Percentiles rank a stretch among this genome's conserved stretches.
Evolutionary conservation across 2,113 vertebrate genomes (phyloP).

Genomic region (Grallaria varia): DNA sequence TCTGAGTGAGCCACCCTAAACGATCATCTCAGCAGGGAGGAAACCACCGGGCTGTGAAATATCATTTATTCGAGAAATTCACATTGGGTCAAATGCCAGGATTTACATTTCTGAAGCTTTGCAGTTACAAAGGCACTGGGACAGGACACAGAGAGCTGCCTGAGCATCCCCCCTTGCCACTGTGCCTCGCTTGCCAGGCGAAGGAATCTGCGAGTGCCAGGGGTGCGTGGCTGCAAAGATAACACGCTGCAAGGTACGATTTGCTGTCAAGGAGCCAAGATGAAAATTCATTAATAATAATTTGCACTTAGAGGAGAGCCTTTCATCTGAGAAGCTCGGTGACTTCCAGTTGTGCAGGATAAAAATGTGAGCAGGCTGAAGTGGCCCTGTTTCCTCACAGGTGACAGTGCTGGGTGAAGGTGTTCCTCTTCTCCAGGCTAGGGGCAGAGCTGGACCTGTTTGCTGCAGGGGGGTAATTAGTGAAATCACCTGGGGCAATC

Average conservation of each 20-base stretch:
- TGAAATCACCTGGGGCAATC: background rate
- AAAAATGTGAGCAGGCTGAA: background rate
- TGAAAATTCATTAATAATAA: constrained; percentile 11
- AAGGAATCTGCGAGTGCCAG: background rate
- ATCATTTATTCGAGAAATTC: constrained; percentile 33
- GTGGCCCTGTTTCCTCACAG: background rate
- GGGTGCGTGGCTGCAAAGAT: background rate
- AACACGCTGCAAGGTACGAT: background rate
- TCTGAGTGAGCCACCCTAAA: constrained; percentile 10
- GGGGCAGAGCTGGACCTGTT: background rate
- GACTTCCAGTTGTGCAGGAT: background rate
- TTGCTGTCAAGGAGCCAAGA: background rate
- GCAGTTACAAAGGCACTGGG: background rate
- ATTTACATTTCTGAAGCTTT: constrained; percentile 47
- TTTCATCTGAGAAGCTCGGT: background rate
- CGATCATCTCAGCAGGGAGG: constrained; percentile 18
- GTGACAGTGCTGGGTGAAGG: accelerated
- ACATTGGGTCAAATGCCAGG: background rate
- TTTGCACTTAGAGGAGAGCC: background rate
- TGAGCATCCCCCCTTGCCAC: background rate
- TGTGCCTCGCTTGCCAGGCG: background rate
- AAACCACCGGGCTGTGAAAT: constrained; percentile 55
- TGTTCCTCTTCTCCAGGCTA: accelerated
- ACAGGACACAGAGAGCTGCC: background rate
- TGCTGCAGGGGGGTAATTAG: background rate